These are phyloP conservation scores for Sciurus carolinensis DNA, from an alignment of 2,797 vertebrate species.

Conservation along the genomic window DNA sequence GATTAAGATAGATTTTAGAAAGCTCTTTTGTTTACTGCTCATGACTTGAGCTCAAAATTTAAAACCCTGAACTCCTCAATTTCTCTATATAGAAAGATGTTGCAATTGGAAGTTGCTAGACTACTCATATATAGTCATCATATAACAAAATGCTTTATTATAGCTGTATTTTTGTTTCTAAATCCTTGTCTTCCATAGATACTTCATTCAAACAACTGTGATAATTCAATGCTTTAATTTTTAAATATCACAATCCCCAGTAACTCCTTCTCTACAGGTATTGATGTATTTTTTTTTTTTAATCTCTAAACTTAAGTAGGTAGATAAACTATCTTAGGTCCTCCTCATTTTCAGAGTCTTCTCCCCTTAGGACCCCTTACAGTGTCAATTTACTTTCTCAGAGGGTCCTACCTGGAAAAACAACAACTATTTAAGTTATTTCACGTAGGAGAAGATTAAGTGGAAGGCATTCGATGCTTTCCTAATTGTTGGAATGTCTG, in stretches of 20 bases:
- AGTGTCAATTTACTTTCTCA: not conserved
- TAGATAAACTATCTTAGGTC: not conserved
- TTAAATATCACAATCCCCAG: not conserved
- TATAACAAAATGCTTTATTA: not conserved
- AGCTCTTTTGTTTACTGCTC: not conserved
- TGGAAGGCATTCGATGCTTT: not conserved
- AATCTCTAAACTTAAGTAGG: not conserved
- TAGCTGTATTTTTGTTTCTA: not conserved
- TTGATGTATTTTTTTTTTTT: not conserved
- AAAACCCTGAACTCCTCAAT: not conserved
- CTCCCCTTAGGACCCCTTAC: not conserved
- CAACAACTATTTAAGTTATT: not conserved
- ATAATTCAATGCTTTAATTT: not conserved
- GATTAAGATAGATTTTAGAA: not conserved
- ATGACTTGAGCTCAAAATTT: not conserved
- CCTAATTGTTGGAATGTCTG: not conserved
- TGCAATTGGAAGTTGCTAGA: not conserved
- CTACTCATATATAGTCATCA: too few species aligned
- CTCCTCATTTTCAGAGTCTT: not conserved
- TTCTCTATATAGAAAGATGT: not conserved
- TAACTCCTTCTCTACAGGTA: not conserved
- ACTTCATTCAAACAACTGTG: not conserved
- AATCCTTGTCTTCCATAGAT: not conserved
- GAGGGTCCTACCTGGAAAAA: not conserved
- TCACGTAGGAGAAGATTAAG: not conserved